Base-by-base conservation (phyloP, 2,113 vertebrate species). In the Leiothrix lutea region DNA sequence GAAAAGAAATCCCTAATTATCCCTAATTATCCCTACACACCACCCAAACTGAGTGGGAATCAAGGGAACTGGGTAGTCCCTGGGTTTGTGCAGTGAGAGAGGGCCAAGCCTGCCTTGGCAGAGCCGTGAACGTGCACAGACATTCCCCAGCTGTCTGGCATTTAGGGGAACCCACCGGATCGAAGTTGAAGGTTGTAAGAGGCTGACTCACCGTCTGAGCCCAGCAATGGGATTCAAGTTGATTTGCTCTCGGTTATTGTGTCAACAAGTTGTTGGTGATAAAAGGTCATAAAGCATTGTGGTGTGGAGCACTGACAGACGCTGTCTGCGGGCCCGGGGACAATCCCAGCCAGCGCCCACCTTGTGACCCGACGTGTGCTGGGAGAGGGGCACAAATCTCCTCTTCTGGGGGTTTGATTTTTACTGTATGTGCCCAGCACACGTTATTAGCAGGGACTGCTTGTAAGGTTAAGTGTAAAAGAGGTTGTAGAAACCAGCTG, bases 231-330 rank as follows among this genome's bases (percentile, higher is more conserved):
- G 96, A 83, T 92, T 83, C 95, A 86, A 92, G 94, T 94, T 73
- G 94, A 86, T 96, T 96, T 95, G 91, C 86, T 94, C 75, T 92
- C 1, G 0, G 96, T 90, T 95, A 56, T 88, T 83, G 35, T 97
- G 96, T 97, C 95, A 97, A 97, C 95, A 97, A 96, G 88, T 64
- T 56, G 4, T 73, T 36, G 92, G 91, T 48, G 96, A 97, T 97
- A 96, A 95, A 93, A 80, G 91, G 95, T 62, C 82, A 70, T 94
- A 88, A 95, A 96, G 96, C 83, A 93, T 96, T 97, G 96, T 96
- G 1, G 47, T 22, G 67, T 35, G 19, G 17, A 4, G 14, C 56
- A 18, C 73, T 80, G 94, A 78, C 94, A 96, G 90, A 53, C 7
- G 8, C 64, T 83, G 90, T 69, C 92, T 92, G 65, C 3, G 31